Percentiles rank a stretch among this genome's conserved stretches.
phyloP scores from a whole-genome alignment of 2,888 invertebrate species.

The Tenthredo amoena region DNA sequence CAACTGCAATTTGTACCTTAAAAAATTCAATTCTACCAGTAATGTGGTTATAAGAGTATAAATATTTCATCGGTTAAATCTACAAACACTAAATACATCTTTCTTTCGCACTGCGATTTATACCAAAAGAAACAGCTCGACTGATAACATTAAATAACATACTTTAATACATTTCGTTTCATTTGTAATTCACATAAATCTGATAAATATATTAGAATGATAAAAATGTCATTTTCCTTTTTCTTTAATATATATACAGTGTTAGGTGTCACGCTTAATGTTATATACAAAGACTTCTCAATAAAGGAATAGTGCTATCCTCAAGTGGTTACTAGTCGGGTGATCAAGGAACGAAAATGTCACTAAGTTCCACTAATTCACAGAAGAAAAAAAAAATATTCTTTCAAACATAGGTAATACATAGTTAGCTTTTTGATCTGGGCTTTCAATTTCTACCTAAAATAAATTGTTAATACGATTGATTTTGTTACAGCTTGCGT shows the following conservation, averaged over 20 bases:
- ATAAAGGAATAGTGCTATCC: conserved; percentile 45
- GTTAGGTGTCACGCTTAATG: conserved; percentile 43
- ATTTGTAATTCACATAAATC: conserved; percentile 44
- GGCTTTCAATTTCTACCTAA: neutral
- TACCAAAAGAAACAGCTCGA: conserved; percentile 23
- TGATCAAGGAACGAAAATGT: conserved; percentile 7
- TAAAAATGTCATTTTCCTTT: conserved; percentile 50
- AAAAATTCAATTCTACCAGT: conserved; percentile 31
- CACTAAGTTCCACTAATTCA: neutral
- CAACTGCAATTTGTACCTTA: conserved; percentile 42
- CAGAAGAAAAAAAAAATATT: neutral
- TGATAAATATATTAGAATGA: conserved; percentile 41
- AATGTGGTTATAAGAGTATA: conserved; percentile 29
- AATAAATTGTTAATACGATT: neutral
- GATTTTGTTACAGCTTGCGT: neutral
- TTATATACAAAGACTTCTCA: conserved; percentile 43
- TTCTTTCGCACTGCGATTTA: conserved; percentile 40
- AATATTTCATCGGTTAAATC: conserved; percentile 7
- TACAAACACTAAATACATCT: conserved; percentile 44
- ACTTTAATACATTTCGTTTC: conserved; percentile 47
- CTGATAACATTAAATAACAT: conserved; percentile 58
- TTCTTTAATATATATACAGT: conserved; percentile 52
- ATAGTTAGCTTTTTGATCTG: neutral
- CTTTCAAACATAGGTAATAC: neutral
- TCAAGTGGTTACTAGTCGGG: conserved; percentile 15